phyloP scores from a whole-genome alignment of 2,113 vertebrate species.

The Forbesichthys papilliferus region DNA sequence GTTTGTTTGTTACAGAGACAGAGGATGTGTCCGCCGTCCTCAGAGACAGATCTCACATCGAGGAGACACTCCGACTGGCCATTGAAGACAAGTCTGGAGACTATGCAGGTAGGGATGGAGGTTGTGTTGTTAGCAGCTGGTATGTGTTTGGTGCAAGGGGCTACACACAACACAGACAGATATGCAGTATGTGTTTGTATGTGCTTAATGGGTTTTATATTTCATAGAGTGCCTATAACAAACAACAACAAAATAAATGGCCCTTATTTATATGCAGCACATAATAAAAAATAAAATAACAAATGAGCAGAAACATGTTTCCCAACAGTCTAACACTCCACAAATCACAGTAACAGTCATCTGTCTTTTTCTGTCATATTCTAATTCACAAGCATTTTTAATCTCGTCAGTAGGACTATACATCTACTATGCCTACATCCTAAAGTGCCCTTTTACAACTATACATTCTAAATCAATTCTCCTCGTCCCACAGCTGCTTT shows the following conservation, averaged over 20 bases:
- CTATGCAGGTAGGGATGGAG: slow-evolving; percentile 80
- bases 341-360: too few relatives aligned
- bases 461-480: neutral
- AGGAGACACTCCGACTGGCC: slow-evolving; percentile 88
- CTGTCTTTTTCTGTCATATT: too few relatives aligned
- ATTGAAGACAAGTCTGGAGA: slow-evolving; percentile 88
- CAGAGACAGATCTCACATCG: slow-evolving; percentile 93
- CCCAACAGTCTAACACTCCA: neutral
- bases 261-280: neutral
- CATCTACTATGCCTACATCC: neutral
- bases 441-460: neutral
- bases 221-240: too few relatives aligned
- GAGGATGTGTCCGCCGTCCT: slow-evolving; percentile 77
- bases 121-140: neutral
- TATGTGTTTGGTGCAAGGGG: neutral
- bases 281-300: neutral
- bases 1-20: slow-evolving; percentile 77
- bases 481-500: slow-evolving; percentile 76
- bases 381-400: too few relatives aligned
- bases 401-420: neutral
- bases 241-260: too few relatives aligned
- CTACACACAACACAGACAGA: too few relatives aligned
- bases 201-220: too few relatives aligned
- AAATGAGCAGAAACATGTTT: neutral
- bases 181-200: too few relatives aligned